phyloP scores from a whole-genome alignment of 2,113 vertebrate genomes.

The Gnathonemus echidnorhynchus region DNA sequence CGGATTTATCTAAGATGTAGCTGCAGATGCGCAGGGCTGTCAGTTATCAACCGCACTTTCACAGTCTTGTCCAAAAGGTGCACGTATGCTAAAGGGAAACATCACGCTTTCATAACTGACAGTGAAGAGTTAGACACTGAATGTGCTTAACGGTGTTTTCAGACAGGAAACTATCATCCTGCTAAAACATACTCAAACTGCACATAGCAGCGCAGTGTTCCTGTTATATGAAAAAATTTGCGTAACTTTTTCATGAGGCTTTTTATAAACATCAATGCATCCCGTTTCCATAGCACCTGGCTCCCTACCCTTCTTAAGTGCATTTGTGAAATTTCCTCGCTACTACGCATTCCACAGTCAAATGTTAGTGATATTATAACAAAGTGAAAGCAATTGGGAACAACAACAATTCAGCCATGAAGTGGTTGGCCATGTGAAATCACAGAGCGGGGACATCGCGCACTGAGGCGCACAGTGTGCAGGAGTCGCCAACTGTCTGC shows the following conservation, averaged over 20 bases:
- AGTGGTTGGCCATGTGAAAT: no score
- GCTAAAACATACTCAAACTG: not conserved
- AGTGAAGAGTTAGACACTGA: not conserved
- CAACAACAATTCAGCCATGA: no score
- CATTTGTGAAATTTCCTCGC: no score
- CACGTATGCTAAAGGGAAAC: not conserved
- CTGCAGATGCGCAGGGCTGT: not conserved
- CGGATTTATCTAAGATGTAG: not conserved
- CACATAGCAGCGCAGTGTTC: not conserved
- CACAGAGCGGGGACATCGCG: no score
- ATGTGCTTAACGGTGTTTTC: not conserved
- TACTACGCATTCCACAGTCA: no score
- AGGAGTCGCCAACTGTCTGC: no score
- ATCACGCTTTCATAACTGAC: not conserved
- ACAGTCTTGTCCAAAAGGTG: not conserved
- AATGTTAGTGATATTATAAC: no score
- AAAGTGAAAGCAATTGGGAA: no score
- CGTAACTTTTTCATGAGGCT: not conserved
- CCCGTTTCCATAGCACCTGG: not conserved
- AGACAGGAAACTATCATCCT: not conserved
- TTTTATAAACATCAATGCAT: not conserved
- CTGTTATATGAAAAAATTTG: not conserved
- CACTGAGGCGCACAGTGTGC: no score
- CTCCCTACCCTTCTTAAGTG: not conserved
- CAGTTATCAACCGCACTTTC: not conserved